Base-by-base conservation (phyloP, 2,113 vertebrate species). In the Puntigrus tetrazona region DNA sequence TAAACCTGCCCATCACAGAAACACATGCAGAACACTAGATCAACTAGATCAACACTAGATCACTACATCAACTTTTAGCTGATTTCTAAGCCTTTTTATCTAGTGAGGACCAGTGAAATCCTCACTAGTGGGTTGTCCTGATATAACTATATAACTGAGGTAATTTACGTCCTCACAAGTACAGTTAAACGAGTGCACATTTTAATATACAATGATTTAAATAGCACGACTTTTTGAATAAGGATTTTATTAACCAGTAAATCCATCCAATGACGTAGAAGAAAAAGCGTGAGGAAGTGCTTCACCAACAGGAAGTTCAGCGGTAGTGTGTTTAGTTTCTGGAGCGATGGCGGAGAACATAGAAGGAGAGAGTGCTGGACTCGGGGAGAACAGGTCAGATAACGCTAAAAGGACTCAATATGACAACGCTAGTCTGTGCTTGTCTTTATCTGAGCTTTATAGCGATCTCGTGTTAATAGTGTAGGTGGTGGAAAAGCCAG, bases 301-400 rank as follows among this genome's bases (percentile, higher is more conserved):
- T 92, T 90, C 89, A 72, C 84, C 10, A 7, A 41, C 89, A 91
- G 93, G 91, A 93, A 93, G 92, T 91, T 92, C 89, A 88, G 90
- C 47, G 55, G 38, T 1, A 36, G 38, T 47, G 63, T 93, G 73
- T 78, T 75, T 81, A 50, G 74, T 84, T 78, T 83, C 74, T 80
- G 78, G n/a, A 47, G 92, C 93, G 94, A 95, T 95, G 94, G 94
- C 94, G 94, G 94, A 95, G 78, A 92, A 94, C 89, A 86, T 89
- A 86, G 94, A 95, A 45, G 93, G 84, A 89, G 94, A 95, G 86
- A 88, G 85, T 88, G 89, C 93, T 85, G 91, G 91, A 29, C 93
- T 94, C 89, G 92, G 79, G 91, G 94, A 94, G 67, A 94, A 92
- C 93, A 94, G 94, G 94, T 95, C 83, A 92, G 93, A 84, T 52